A percentile compares a stretch with the other conserved stretches of the same genome.
Evolutionary conservation across 1,140 invertebrate species (phyloP).

Genomic region (Forficula auricularia): DNA sequence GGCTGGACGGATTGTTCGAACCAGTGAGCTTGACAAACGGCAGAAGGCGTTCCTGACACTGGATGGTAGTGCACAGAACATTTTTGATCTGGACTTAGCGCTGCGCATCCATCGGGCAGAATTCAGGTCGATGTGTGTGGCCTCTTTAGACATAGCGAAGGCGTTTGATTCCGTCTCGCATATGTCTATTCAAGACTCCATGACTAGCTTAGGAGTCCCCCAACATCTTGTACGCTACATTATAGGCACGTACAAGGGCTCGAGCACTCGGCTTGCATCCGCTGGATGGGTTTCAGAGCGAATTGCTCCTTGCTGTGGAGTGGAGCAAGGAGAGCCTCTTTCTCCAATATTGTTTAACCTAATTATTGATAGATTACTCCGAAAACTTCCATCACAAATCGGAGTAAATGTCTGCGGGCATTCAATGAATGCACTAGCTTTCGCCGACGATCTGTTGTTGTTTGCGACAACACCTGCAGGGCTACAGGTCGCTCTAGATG

Average conservation of each 20-base stretch:
- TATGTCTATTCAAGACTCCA: no score
- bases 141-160: constrained; percentile 14
- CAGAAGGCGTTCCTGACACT: constrained; percentile 13
- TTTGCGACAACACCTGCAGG: no score
- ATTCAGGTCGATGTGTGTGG: constrained; percentile 7
- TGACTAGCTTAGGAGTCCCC: no score
- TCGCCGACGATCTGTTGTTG: no score
- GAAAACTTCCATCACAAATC: neutral
- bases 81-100: constrained; percentile 9
- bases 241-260: no score
- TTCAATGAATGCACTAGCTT: no score
- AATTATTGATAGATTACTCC: constrained; percentile 16
- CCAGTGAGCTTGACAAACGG: constrained; percentile 7
- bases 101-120: constrained; percentile 3
- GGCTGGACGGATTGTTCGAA: neutral
- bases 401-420: no score
- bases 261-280: no score
- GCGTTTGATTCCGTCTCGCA: neutral
- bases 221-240: no score
- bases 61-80: constrained; percentile 18
- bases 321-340: constrained; percentile 22
- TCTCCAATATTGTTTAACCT: constrained; percentile 20
- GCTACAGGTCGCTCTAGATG: no score
- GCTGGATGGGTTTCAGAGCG: neutral
- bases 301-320: constrained; percentile 14